Conservation (phyloP, 35 echinoderm and acorn worm genomes). For the Lytechinus variegatus region DNA sequence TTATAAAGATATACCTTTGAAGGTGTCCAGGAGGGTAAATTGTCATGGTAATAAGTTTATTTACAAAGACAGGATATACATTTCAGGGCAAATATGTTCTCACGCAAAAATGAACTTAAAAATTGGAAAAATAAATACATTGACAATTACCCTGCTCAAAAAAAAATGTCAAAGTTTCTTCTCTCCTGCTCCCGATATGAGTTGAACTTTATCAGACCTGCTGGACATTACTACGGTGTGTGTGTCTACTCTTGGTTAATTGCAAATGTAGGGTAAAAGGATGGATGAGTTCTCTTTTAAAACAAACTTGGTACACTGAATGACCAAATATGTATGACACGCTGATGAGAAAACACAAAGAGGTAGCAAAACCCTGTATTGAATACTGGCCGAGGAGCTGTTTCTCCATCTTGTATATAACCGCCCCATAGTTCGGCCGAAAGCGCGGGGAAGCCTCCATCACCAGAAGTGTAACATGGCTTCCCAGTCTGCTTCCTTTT, state of each 20-base stretch:
- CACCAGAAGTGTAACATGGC: not conserved
- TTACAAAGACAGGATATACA: not conserved
- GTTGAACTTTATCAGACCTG: not conserved
- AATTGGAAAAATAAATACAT: conserved; percentile 15
- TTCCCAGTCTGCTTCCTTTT: not conserved
- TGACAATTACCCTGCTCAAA: not conserved
- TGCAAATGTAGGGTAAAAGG: not conserved
- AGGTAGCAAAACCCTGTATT: conserved; percentile 2
- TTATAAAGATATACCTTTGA: not conserved
- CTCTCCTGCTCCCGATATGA: not conserved
- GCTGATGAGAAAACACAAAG: not conserved
- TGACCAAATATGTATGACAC: not conserved
- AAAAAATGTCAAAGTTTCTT: not conserved
- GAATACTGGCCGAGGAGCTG: not conserved
- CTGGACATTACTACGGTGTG: not conserved
- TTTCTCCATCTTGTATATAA: not conserved
- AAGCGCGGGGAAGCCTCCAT: not conserved
- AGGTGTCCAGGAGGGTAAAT: not conserved
- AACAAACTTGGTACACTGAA: not conserved
- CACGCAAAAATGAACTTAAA: not conserved
- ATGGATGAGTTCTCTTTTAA: not conserved
- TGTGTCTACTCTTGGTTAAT: not conserved
- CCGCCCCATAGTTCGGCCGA: not conserved
- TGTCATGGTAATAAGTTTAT: not conserved
- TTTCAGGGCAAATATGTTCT: not conserved